Percentiles rank a stretch among this genome's conserved stretches.
Conservation (phyloP, 2,888 invertebrate species). For the Ochropleura leucogaster region DNA sequence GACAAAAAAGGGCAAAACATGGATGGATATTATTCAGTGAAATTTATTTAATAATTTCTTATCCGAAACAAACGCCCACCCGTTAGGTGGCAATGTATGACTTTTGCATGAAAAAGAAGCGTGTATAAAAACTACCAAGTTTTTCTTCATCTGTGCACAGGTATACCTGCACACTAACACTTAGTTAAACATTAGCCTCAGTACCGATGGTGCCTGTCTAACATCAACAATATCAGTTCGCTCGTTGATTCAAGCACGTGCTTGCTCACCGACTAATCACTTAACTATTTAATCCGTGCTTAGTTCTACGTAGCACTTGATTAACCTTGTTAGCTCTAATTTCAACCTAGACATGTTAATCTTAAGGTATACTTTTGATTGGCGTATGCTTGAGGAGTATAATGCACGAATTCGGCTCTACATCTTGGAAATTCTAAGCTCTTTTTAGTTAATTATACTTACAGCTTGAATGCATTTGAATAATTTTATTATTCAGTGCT, state of each 20-base stretch:
- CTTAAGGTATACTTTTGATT: conserved; percentile 35
- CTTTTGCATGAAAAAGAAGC: neutral
- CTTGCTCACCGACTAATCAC: conserved; percentile 43
- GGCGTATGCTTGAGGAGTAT: conserved; percentile 8
- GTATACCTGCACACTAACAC: too few species aligned
- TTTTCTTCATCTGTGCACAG: neutral
- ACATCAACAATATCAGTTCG: conserved; percentile 12
- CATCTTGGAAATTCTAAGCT: conserved; percentile 61
- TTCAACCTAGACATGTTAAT: conserved; percentile 6
- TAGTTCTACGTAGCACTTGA: conserved; percentile 45
- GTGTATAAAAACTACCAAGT: neutral
- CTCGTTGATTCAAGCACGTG: conserved; percentile 34
- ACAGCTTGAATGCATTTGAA: conserved; percentile 60
- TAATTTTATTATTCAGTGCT: conserved; percentile 60
- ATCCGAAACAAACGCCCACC: too few species aligned
- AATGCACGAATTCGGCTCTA: conserved; percentile 43
- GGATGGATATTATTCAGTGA: too few species aligned
- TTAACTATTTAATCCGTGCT: conserved; percentile 54
- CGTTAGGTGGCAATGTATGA: neutral
- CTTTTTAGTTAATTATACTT: conserved; percentile 59
- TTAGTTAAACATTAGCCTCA: neutral
- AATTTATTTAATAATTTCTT: too few species aligned
- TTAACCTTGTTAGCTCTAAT: conserved; percentile 40
- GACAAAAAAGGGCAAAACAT: too few species aligned
- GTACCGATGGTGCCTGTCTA: conserved; percentile 1